Base-by-base conservation (phyloP, 2,797 vertebrate genomes). In the Lagocephalus sceleratus region DNA sequence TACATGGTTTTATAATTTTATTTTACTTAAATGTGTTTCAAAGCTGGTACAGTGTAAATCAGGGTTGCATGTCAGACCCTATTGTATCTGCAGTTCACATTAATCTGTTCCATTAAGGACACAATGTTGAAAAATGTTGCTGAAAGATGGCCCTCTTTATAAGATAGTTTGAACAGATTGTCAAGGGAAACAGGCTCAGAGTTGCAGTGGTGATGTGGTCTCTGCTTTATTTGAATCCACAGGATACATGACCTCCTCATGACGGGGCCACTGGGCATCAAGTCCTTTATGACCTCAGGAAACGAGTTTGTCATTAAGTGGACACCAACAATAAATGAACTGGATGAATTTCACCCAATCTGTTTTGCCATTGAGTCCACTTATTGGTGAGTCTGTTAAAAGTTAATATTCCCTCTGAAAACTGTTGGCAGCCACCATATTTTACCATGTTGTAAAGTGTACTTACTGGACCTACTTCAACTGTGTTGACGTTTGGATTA, bases 291-390 rank as follows among this genome's bases (percentile, higher is more conserved):
- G 51, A 79, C n/a, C 43, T 52, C 70, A 29, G 32, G 44, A 3
- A 54, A 56, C 0, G 72, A 85, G 21, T 85, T 81, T 26, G 48
- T 66, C 38, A 76, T 88, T 2, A 62, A 55, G 20, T 90, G 87
- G 87, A 86, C 71, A 1, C 88, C 87, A 0, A 2, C 0, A 2
- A 0, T 2, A 3, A 57, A 75, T 1, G 63, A 88, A 32, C 16
- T 72, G 9, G 82, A 76, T 20, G 56, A 81, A 0, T 43, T 76
- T 39, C 69, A 52, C 47, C 50, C 84, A 0, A 52, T 90, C 62
- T 90, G 87, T 66, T 90, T 88, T 47, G 75, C 78, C 48, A 84
- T 69, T 15, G 85, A 88, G 20, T 48, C 81, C 8, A 1, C 10
- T 14, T 5, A 2, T 8, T 40, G 60, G 86, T 90, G 35, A 70